These are phyloP conservation scores for Labia minor DNA, from an alignment of 2,888 invertebrate genomes.

Conservation along the genomic window DNA sequence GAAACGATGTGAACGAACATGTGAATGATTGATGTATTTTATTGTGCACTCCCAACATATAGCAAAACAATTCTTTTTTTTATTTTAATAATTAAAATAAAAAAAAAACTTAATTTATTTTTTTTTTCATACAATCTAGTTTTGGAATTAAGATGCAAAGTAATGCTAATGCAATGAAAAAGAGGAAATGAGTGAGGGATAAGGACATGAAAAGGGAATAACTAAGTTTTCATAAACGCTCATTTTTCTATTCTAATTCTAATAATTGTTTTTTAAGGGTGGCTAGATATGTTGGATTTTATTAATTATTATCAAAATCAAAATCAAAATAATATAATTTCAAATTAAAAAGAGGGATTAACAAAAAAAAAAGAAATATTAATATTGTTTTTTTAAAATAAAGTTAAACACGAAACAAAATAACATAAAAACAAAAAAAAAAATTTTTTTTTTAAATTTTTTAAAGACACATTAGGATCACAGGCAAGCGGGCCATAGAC, in stretches of 20 bases:
- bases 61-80: too few species aligned
- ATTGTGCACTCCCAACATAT: too few species aligned
- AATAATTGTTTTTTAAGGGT: too few species aligned
- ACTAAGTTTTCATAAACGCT: not conserved
- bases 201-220: not conserved
- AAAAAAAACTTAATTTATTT: not conserved
- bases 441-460: not conserved
- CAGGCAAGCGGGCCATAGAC: not conserved
- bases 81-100: not conserved
- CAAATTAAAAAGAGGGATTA: not conserved
- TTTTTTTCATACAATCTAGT: too few species aligned
- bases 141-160: not conserved
- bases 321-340: not conserved
- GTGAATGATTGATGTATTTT: too few species aligned
- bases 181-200: not conserved
- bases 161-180: not conserved
- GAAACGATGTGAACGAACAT: too few species aligned
- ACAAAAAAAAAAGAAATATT: not conserved
- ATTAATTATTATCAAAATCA: too few species aligned
- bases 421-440: not conserved
- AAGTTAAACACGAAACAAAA: too few species aligned
- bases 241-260: constrained; percentile 1
- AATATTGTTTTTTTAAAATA: too few species aligned
- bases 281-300: too few species aligned
- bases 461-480: not conserved